Evolutionary conservation across 2,797 vertebrate species (phyloP).

Genomic region (Syngnathus rostellatus): DNA sequence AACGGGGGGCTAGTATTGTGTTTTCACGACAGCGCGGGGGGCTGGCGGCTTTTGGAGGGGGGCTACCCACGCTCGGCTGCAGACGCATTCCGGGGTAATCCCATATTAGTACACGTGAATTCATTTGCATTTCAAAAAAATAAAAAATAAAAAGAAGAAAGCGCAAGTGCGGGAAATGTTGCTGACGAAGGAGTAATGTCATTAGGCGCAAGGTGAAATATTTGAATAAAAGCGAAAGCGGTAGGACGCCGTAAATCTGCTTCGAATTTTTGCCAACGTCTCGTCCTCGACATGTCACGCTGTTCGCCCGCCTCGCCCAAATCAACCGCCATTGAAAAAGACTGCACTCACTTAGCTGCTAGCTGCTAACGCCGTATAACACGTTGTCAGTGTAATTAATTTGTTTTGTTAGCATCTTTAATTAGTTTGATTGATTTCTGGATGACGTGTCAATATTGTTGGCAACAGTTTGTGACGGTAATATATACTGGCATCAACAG

Average conservation of each 20-base stretch:
- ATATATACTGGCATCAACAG: too few relatives aligned
- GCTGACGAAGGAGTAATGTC: slow-evolving; percentile 46
- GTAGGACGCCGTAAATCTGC: slow-evolving; percentile 12
- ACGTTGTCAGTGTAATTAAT: too few relatives aligned
- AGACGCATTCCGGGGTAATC: slow-evolving; percentile 28
- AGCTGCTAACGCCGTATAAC: too few relatives aligned
- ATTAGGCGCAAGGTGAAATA: slow-evolving; percentile 53
- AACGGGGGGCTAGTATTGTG: slow-evolving; percentile 19
- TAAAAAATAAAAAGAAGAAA: slow-evolving; percentile 8
- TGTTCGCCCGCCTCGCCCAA: not conserved
- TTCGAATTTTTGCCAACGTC: not conserved
- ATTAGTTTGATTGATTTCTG: too few relatives aligned
- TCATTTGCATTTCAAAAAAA: slow-evolving; percentile 2
- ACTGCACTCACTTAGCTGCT: too few relatives aligned
- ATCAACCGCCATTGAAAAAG: not conserved
- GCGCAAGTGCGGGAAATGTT: slow-evolving; percentile 37
- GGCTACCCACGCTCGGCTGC: not conserved
- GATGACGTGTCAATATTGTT: too few relatives aligned
- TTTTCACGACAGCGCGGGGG: slow-evolving; percentile 3
- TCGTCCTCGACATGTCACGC: not conserved
- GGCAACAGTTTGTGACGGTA: too few relatives aligned
- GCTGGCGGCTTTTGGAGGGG: not conserved
- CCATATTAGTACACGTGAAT: slow-evolving; percentile 15
- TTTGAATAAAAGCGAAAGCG: slow-evolving; percentile 48
- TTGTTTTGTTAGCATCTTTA: too few relatives aligned